Evolutionary conservation across 1,140 invertebrate genomes (phyloP), one percentile per base, ranked within the genome.

Genomic region (Glossosoma conforme): DNA sequence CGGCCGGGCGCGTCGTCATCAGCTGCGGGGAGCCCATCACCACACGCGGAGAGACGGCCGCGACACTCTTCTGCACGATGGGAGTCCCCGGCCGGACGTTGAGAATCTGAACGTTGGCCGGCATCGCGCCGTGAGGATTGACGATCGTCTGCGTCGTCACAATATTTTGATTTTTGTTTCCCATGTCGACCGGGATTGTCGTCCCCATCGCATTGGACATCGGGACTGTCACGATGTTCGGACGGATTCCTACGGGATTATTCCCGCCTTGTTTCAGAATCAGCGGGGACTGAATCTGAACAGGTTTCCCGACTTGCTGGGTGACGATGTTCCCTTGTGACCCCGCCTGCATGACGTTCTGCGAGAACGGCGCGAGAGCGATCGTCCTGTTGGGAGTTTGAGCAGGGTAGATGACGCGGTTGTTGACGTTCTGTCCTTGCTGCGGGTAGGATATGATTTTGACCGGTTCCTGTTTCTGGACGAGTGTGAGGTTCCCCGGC

Each of bases 101-200:
- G 41, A 93, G 77, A 64, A 93, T 87, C 67, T 91, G 88, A 56
- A 93, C 85, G 75, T 88, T 88, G 52, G 82, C 79, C 41, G 80
- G 80, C 46, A 87, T 72, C 62, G 84, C 78, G 44, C 79, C 71
- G 10, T 77, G 78, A 42, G 79, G 78, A 36, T 73, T 70, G 32
- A 75, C 74, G 51, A 80, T 72, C 19, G 74, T 74, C 60, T 82
- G 80, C 43, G 77, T 66, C 1, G 78, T 77, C 3, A 75, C 73
- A 15, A 77, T 72, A 55, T 70, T 70, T 52, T 76, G 76, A 45
- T 68, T 69, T 59, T 78, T 79, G 25, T 74, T 70, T 21, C 70
- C 73, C 62, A 77, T 76, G 19, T 75, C 72, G 54, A 74, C 73
- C 11, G 70, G 66, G 42, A 75, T 70, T 35, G 66, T 63, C 17